A percentile compares a stretch with the other conserved stretches of the same genome.
Evolutionary conservation across 1,140 invertebrate genomes (phyloP).

Genomic region (Trichonephila clavata): DNA sequence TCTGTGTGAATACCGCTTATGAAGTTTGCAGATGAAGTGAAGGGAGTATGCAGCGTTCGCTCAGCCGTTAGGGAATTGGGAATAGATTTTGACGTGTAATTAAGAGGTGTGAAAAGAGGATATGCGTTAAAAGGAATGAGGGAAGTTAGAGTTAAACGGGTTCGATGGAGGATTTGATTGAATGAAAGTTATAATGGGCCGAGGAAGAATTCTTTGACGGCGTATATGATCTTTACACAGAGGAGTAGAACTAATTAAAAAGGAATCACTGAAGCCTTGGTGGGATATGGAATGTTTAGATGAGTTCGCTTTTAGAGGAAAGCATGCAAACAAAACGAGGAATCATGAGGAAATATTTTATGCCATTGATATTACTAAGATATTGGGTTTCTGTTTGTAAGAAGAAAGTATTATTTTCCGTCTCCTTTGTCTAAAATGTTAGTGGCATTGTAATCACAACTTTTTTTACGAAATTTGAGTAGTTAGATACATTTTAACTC

Average conservation of each 20-base stretch:
- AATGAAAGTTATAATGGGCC: neutral
- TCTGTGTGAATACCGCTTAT: neutral
- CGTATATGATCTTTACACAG: neutral
- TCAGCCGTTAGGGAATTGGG: neutral
- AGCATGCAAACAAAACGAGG: neutral
- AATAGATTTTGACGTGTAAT: constrained; percentile 52
- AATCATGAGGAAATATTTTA: neutral
- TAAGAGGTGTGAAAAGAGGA: constrained; percentile 40
- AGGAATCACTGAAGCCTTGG: neutral
- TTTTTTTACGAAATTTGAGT: too few species aligned
- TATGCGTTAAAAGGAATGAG: neutral
- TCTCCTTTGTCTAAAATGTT: too few species aligned
- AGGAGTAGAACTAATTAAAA: constrained; percentile 10
- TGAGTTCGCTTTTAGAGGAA: neutral
- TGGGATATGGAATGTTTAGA: neutral
- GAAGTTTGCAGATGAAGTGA: constrained; percentile 7
- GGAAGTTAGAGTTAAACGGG: neutral
- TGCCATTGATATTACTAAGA: too few species aligned
- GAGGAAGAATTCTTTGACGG: neutral
- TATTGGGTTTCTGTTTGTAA: too few species aligned
- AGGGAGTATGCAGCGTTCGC: neutral
- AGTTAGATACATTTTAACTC: too few species aligned
- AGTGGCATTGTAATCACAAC: too few species aligned
- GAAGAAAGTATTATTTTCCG: too few species aligned
- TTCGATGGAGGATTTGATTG: neutral